A percentile compares a stretch with the other conserved stretches of the same genome.
Evolutionary conservation across 1,140 invertebrate genomes (phyloP).

Genomic region (Euglossa dilemma): DNA sequence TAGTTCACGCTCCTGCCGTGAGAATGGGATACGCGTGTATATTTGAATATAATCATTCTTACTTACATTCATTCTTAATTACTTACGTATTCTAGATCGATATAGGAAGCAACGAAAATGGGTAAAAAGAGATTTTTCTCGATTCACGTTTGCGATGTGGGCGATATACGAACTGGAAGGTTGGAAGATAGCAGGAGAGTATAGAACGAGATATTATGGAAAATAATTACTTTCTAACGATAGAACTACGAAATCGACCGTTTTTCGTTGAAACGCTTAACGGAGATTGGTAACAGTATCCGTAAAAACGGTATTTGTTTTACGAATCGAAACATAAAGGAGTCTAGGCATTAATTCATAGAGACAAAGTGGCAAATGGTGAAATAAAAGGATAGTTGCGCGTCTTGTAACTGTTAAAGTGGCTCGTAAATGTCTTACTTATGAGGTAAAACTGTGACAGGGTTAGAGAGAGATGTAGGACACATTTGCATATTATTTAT

Average conservation of each 20-base stretch:
- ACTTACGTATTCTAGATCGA: too few relatives aligned
- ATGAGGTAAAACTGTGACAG: not conserved
- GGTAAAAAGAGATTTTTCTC: too few relatives aligned
- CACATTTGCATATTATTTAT: constrained; percentile 17
- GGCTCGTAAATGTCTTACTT: not conserved
- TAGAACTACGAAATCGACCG: too few relatives aligned
- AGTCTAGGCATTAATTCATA: too few relatives aligned
- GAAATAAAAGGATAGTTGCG: not conserved
- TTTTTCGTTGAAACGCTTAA: too few relatives aligned
- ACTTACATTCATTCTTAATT: too few relatives aligned
- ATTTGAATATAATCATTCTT: too few relatives aligned
- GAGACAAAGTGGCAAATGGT: not conserved
- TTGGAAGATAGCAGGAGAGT: not conserved
- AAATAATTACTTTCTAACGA: not conserved
- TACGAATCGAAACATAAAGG: not conserved
- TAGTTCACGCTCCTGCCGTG: not conserved
- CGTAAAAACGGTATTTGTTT: not conserved
- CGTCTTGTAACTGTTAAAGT: not conserved
- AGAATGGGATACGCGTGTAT: too few relatives aligned
- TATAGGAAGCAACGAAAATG: too few relatives aligned
- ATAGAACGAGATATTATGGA: not conserved
- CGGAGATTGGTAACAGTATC: too few relatives aligned
- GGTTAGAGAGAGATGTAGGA: not conserved
- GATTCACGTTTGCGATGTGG: not conserved
- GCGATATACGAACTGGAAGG: too few relatives aligned